Base-by-base conservation (phyloP, 92 coral and sea anemone genomes). In the Pocillopora grandis region DNA sequence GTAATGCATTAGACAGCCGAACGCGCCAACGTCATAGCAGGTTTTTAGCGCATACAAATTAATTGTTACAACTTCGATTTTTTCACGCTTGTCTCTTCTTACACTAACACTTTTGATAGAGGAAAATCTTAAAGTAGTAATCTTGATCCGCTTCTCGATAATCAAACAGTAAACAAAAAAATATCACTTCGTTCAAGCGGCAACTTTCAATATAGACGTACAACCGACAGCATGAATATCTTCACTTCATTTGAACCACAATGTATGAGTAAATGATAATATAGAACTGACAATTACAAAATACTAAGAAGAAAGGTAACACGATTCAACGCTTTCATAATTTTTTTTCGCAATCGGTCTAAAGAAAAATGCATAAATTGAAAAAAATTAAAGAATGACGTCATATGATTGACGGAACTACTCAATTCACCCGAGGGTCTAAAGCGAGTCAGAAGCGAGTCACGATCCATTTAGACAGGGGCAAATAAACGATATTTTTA, bases 1-100 rank as follows among this genome's bases (percentile, higher is more conserved):
- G 42, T 74, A 56, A 10, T 19, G 33, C 72, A 66, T 18, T 18
- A 37, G 31, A n/a, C 78, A 74, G 78, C 78, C 12, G 75, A 35
- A 67, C 19, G 1, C 31, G 7, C 20, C 9, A 49, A 74, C 78
- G 78, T 74, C 78, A 74, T 74, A 12, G 35, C 35, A 10, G 75
- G 10, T 70, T 70, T 37, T 42, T 18, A 70, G 57, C 19, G 33
- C 36, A 68, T 19, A 8, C 13, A 12, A 33, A 27, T 27, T 27
- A 12, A 59, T 12, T 12, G 2, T 68, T 1, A 14, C 9, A 70
- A 35, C 57, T 14, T 63, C 10, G 2, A 66, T 66, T 20, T 66
- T 9, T 66, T 66, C 21, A 10, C 70, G 21, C 35, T 21, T 66
- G 70, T 66, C n/a, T 8, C n/a, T 64, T 64, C 52, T 42, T 7